A percentile compares a stretch with the other conserved stretches of the same genome.
Evolutionary conservation across 2,797 vertebrate genomes (phyloP).

Genomic region (Cirrhinus molitorella): DNA sequence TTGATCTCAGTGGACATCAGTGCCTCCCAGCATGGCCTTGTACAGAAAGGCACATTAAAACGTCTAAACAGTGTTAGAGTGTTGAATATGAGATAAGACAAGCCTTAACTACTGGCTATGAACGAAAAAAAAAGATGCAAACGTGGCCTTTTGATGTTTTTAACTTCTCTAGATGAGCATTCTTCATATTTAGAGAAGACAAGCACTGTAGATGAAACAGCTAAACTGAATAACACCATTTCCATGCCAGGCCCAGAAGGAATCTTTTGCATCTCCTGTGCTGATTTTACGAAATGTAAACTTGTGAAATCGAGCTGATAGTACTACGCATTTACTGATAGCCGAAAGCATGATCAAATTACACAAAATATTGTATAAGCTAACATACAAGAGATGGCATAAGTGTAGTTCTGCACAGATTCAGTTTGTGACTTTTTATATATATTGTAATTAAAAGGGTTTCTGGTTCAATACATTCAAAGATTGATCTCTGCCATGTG

Average conservation of each 20-base stretch:
- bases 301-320: background rate
- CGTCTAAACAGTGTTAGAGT: constrained; percentile 35
- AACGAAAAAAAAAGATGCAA: constrained; percentile 8
- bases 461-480: constrained; percentile 11
- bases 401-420: background rate
- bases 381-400: background rate
- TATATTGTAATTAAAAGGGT: constrained; percentile 11
- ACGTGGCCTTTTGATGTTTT: constrained; percentile 26
- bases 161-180: constrained; percentile 3
- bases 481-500: constrained; percentile 25
- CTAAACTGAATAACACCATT: background rate
- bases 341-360: constrained; percentile 15
- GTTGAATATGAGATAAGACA: constrained; percentile 41
- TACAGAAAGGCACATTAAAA: constrained; percentile 56
- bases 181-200: constrained; percentile 32
- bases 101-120: constrained; percentile 10
- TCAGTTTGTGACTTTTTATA: background rate
- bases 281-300: constrained; percentile 13
- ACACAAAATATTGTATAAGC: background rate
- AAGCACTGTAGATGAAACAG: constrained; percentile 17
- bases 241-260: constrained; percentile 26
- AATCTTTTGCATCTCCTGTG: constrained; percentile 1
- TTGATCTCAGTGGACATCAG: constrained; percentile 60
- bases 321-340: background rate
- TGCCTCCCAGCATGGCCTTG: constrained; percentile 45